phyloP scores from a whole-genome alignment of 2,888 invertebrate genomes.

The Hirudinaria manillensis region DNA sequence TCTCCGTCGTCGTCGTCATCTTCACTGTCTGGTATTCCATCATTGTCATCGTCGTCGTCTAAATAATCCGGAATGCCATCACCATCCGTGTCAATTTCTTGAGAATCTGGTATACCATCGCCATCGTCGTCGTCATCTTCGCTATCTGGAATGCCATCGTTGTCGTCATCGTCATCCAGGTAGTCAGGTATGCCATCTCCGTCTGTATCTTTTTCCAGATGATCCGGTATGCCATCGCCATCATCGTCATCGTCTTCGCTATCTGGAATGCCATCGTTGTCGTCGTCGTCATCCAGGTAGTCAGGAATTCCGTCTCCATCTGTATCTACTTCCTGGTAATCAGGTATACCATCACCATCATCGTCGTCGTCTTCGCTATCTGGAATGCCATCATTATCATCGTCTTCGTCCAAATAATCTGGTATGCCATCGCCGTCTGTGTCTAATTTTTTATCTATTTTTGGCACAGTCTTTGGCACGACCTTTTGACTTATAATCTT shows the following conservation, averaged over 20 bases:
- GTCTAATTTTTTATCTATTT: slow-evolving; percentile 33
- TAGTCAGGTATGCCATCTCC: slow-evolving; percentile 44
- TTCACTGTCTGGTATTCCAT: slow-evolving; percentile 38
- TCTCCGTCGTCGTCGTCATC: slow-evolving; percentile 41
- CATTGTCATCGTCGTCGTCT: slow-evolving; percentile 40
- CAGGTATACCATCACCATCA: slow-evolving; percentile 42
- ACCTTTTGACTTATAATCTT: neutral
- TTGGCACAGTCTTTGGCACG: neutral
- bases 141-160: slow-evolving; percentile 43
- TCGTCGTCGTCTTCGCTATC: slow-evolving; percentile 36
- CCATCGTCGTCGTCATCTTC: slow-evolving; percentile 38
- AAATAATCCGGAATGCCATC: slow-evolving; percentile 41
- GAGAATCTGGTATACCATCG: slow-evolving; percentile 44
- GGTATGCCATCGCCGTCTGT: slow-evolving; percentile 41
- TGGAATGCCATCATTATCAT: slow-evolving; percentile 42
- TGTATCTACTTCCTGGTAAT: slow-evolving; percentile 37
- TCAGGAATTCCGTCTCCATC: slow-evolving; percentile 42
- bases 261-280: slow-evolving; percentile 44
- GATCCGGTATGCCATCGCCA: slow-evolving; percentile 45
- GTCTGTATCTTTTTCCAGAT: slow-evolving; percentile 38
- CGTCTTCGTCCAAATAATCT: slow-evolving; percentile 38
- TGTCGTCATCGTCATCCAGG: slow-evolving; percentile 38
- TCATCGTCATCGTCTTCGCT: slow-evolving; percentile 39
- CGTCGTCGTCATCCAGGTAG: slow-evolving; percentile 40
- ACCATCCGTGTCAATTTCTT: slow-evolving; percentile 38